A percentile compares a stretch with the other conserved stretches of the same genome.
Conservation (phyloP, 2,113 vertebrate species). For the Oceanites oceanicus region DNA sequence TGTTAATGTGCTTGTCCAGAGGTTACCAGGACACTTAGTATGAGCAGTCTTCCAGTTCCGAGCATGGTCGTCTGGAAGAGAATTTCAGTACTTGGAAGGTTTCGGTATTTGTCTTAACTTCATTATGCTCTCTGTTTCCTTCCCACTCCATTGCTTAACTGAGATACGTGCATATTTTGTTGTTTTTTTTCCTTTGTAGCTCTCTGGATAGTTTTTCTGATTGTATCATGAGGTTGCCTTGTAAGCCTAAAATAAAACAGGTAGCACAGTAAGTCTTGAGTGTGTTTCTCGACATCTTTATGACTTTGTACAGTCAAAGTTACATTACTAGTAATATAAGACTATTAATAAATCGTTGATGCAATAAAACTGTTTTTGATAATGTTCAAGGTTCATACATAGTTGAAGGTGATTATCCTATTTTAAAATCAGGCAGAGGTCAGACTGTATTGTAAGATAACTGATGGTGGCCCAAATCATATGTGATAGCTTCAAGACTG, state of each 20-base stretch:
- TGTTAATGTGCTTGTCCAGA: not conserved
- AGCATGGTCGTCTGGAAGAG: not conserved
- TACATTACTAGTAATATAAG: conserved; percentile 58
- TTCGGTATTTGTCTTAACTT: not conserved
- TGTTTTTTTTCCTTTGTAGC: not conserved
- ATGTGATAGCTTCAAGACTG: not conserved
- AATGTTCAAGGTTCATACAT: conserved; percentile 62
- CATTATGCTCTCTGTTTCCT: not conserved
- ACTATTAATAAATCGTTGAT: conserved; percentile 70
- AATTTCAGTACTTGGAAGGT: not conserved
- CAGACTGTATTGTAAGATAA: conserved; percentile 52
- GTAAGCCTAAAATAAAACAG: conserved; percentile 37
- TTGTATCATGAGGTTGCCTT: conserved; percentile 10
- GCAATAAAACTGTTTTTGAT: conserved; percentile 65
- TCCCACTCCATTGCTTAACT: not conserved
- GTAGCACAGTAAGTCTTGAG: conserved; percentile 1
- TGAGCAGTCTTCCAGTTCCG: not conserved
- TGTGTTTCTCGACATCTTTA: conserved; percentile 30
- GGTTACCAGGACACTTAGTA: not conserved
- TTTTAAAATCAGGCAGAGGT: conserved; percentile 70
- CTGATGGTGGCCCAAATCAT: conserved; percentile 46
- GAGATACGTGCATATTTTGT: not conserved
- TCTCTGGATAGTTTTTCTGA: not conserved
- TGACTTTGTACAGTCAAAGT: conserved; percentile 66
- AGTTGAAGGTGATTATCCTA: conserved; percentile 75